These are phyloP conservation scores for Drosophila robusta DNA, from an alignment of 2,888 invertebrate species.

Conservation along the genomic window DNA sequence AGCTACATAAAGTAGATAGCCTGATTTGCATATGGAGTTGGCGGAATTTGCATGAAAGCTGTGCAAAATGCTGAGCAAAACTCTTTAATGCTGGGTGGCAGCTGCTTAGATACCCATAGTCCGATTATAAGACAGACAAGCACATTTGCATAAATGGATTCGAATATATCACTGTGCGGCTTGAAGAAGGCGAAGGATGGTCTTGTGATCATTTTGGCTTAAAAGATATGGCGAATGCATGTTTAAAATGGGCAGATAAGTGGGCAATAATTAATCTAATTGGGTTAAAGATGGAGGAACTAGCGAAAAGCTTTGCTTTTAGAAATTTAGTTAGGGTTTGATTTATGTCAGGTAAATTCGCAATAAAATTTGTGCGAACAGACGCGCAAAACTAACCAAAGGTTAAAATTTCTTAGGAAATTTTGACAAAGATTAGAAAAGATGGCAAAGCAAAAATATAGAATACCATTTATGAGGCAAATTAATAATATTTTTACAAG, in stretches of 20 bases:
- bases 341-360: not conserved
- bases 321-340: not conserved
- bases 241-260: conserved; percentile 21
- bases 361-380: not conserved
- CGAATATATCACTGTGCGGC: conserved; percentile 31
- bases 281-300: not conserved
- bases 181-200: conserved; percentile 37
- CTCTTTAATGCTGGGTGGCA: conserved; percentile 44
- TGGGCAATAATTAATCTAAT: conserved; percentile 24
- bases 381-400: not conserved
- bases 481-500: too few species aligned
- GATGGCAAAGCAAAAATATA: not conserved
- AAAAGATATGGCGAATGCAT: conserved; percentile 10
- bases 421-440: not conserved
- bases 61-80: conserved; percentile 32
- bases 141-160: conserved; percentile 45
- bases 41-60: conserved; percentile 49
- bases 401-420: not conserved
- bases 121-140: conserved; percentile 39
- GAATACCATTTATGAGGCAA: not conserved
- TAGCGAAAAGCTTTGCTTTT: not conserved
- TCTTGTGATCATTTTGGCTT: not conserved
- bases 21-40: conserved; percentile 54
- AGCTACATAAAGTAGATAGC: conserved; percentile 48
- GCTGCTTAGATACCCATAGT: conserved; percentile 35